Percentiles rank a stretch among this genome's conserved stretches.
phyloP scores from a whole-genome alignment of 1,140 invertebrate genomes.

The Bombus pyrosoma region DNA sequence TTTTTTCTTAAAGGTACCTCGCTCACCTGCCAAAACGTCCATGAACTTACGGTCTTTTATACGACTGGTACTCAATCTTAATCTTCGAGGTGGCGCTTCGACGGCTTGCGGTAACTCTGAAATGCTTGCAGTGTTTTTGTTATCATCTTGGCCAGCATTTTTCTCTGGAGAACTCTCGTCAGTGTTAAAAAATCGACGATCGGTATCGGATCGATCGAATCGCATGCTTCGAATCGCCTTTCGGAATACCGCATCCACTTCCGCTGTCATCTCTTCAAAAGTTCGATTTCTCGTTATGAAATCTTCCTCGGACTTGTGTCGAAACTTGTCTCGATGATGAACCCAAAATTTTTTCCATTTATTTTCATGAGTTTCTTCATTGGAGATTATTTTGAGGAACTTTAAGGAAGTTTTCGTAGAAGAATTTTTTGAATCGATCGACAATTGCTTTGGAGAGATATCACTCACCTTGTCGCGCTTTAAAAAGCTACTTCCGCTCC shows the following conservation, averaged over 20 bases:
- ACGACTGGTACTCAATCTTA: not conserved
- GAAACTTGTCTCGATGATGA: slow-evolving; percentile 6
- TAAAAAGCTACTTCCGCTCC: not conserved
- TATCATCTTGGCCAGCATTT: too few species aligned
- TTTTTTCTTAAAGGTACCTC: not conserved
- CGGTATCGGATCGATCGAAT: not conserved
- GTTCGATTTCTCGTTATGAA: not conserved
- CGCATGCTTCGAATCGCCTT: slow-evolving; percentile 2
- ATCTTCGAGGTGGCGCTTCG: not conserved
- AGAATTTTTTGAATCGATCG: not conserved
- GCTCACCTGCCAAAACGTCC: not conserved
- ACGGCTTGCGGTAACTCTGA: not conserved
- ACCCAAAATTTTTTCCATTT: slow-evolving; percentile 20
- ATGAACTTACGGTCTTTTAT: not conserved
- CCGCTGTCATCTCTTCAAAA: not conserved
- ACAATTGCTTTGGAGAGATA: not conserved
- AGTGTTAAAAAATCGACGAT: too few species aligned
- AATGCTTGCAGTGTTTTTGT: too few species aligned
- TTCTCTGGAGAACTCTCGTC: not conserved
- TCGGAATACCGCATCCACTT: not conserved
- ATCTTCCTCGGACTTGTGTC: slow-evolving; percentile 4
- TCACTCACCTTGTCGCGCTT: slow-evolving; percentile 19
- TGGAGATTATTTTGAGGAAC: not conserved
- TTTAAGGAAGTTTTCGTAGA: not conserved
- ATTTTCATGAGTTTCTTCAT: slow-evolving; percentile 20